Base-by-base conservation (phyloP, 2,797 vertebrate genomes). In the Garrulus glandarius region DNA sequence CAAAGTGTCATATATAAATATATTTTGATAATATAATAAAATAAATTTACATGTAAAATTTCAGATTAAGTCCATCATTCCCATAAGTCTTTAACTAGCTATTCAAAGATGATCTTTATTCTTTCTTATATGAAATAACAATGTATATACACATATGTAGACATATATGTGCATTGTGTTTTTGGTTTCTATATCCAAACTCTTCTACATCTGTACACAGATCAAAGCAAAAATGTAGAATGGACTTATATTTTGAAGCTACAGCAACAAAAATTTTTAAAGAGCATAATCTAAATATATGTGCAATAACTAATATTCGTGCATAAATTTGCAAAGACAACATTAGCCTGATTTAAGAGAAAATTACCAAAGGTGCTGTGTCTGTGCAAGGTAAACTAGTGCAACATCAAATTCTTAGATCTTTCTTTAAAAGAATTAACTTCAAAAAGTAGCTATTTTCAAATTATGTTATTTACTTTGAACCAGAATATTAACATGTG, bases 131-230 rank as follows among this genome's bases (percentile, higher is more conserved):
- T 36, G 11, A 74, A 86, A 75, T 21, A 36, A 27, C 4, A 30
- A 2, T 37, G 7, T 21, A 9, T n/a, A 4, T 21, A 16, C 15
- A 23, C 2, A 14, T 32, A 36, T 30, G 3, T 47, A n/a, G 14
- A 39, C 19, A 2, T 19, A 5, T 7, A 46, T n/a, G 4, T 44
- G 16, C 9, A 1, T 34, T 65, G 20, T 56, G 13, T 32, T 76
- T 82, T 14, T 44, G 3, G 3, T 32, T 82, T 67, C 36, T 41
- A 11, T 32, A n/a, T 37, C 5, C 29, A 72, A 74, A 68, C 15
- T 0, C 3, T 43, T 43, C 22, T 70, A 43, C 9, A 61, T 11
- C 10, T 69, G 6, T 34, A 60, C 5, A 53, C 5, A 68, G 8
- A 64, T 49, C 10, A 41, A 84, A 76, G 37, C 5, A 84, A 69